Percentiles rank a stretch among this genome's conserved stretches.
phyloP scores from a whole-genome alignment of 2,113 vertebrate species.

The Chaetodon trifascialis region DNA sequence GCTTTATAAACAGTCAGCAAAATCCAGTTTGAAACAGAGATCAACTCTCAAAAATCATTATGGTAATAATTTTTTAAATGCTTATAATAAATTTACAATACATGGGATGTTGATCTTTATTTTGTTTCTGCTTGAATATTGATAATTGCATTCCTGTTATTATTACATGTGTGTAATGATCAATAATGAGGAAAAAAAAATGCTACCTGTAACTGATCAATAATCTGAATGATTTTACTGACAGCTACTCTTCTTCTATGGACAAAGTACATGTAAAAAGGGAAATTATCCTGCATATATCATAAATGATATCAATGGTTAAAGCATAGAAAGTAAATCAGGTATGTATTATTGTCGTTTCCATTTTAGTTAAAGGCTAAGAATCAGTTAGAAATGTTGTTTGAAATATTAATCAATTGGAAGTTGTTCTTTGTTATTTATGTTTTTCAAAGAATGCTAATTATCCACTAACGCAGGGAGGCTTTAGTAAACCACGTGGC shows the following conservation, averaged over 20 bases:
- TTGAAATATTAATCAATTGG: neutral
- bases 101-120: neutral
- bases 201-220: neutral
- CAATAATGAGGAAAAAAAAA: neutral
- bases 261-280: neutral
- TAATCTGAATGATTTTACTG: neutral
- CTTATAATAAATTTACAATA: slow-evolving; percentile 38
- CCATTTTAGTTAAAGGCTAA: too few species aligned
- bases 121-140: neutral
- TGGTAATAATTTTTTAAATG: neutral
- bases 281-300: too few species aligned
- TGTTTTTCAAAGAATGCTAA: too few species aligned
- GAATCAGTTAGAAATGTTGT: too few species aligned
- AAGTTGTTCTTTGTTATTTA: neutral
- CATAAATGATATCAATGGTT: neutral
- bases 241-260: neutral
- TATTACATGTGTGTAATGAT: neutral
- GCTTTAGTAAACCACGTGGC: too few species aligned
- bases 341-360: too few species aligned
- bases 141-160: neutral
- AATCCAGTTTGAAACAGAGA: slow-evolving; percentile 10
- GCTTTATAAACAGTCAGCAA: neutral
- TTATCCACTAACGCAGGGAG: too few species aligned
- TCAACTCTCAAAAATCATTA: slow-evolving; percentile 19
- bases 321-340: too few species aligned